Base-by-base conservation (phyloP, 1,140 invertebrate genomes). In the Spodoptera litura region DNA sequence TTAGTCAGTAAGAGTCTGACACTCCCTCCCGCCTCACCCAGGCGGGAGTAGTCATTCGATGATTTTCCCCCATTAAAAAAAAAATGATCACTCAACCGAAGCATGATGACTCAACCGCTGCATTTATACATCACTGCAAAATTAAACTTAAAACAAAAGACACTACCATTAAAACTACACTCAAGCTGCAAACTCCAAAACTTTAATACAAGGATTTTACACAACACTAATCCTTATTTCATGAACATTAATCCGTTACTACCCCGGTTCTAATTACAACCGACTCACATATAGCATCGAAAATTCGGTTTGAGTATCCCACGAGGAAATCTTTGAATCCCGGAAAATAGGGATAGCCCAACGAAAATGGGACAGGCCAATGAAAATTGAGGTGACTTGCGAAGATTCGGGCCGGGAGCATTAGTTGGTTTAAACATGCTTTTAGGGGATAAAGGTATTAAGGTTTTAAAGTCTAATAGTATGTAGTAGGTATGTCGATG, bases 341-440 rank as follows among this genome's bases (percentile, higher is more conserved):
- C 38, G 62, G 62, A 20, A 66, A 66, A 15, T 66, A 49, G 38
- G 62, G 62, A 15, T 38, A 31, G 53, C 10, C 55, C 55, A 55
- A 55, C 53, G 53, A 55, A 55, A 55, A 55, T 55, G 15, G 53
- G 15, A 15, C 15, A 13, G 53, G 27, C 44, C 25, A 51, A 53
- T 66, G 66, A 70, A 70, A 70, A 70, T 53, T 44, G 38, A 44
- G 38, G 38, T 44, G 38, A 44, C 38, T 44, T 6, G 31, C 31
- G 38, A 44, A 44, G 38, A 44, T 44, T 27, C 25, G 49, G 27
- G 49, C 66, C 44, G 11, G n/a, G 52, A 70, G 66, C 20, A 70
- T 70, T 70, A 70, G 49, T 51, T 31, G 49, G 66, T n/a, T 70
- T 70, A 9, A 70, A 70, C 51, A 25, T 70, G 62, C 62, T 53